Base-by-base conservation (phyloP, 2,113 vertebrate genomes). In the Phalacrocorax brasilianus region DNA sequence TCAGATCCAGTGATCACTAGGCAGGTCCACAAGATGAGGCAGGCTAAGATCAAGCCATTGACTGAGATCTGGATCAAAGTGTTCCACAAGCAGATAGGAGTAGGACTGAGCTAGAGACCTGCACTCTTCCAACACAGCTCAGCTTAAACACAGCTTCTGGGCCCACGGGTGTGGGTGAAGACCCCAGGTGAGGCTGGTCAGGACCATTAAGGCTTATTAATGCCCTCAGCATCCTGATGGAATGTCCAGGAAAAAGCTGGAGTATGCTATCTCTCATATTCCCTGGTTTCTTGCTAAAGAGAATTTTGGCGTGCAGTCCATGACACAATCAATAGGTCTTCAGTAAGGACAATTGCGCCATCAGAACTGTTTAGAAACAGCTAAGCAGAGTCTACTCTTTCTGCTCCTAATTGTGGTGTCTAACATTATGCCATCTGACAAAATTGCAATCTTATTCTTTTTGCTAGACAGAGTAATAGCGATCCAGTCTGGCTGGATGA, bases 51-150 rank as follows among this genome's bases (percentile, higher is more conserved):
- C 11, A 80, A 79, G 28, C 2, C 24, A 24, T 20, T 1, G 0
- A 8, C 2, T 50, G 9, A 62, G 74, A 53, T 17, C 19, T 32
- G 7, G 14, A 52, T 47, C 33, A 24, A 78, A 85, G 12, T 27
- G 28, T 40, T 30, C n/a, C 26, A 53, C 7, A 3, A 49, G 4
- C 7, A 49, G 11, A 10, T 0, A 71, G 6, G 3, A 44, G 26
- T 2, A 72, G 35, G 7, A 62, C 23, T 35, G 16, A 74, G 6
- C 6, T 45, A 16, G 26, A 84, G 4, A 77, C 2, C 3, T 7
- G 4, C 12, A 15, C 9, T 27, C 4, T 33, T 33, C 33, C 58
- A 19, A 53, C 27, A 82, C 7, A 30, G n/a, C 27, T 89, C 40
- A 44, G 17, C 10, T 49, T 40, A 65, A 79, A 59, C 3, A 89